Evolutionary conservation across 1,140 invertebrate genomes (phyloP).

Genomic region (Telenomus remus): DNA sequence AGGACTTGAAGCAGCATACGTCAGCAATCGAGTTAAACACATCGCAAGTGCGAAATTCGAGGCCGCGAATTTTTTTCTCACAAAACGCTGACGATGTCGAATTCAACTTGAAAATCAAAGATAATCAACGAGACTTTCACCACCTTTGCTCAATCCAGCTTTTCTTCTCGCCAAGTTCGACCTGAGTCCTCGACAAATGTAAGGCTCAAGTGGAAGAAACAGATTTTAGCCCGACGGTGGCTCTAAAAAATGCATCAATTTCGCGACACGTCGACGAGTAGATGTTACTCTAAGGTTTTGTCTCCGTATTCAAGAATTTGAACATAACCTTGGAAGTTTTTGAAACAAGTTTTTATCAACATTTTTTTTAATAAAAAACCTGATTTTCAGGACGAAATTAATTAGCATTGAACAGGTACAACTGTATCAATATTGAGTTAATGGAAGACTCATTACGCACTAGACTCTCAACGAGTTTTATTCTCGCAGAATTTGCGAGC

Average conservation of each 20-base stretch:
- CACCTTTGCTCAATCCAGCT: conserved; percentile 47
- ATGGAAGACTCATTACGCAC: no score
- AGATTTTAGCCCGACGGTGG: conserved; percentile 16
- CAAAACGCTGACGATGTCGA: conserved; percentile 48
- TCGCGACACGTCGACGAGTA: not conserved
- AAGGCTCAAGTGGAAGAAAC: conserved; percentile 36
- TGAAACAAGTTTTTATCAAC: no score
- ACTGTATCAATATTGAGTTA: no score
- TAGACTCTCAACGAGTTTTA: not conserved
- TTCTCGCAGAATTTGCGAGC: conserved; percentile 1
- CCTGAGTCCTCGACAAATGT: conserved; percentile 55
- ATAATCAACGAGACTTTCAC: conserved; percentile 64
- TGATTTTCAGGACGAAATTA: no score
- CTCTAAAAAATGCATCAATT: conserved; percentile 40
- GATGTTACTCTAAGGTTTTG: no score
- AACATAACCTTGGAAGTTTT: no score
- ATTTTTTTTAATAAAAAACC: no score
- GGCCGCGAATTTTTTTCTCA: conserved; percentile 27
- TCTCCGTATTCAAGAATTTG: no score
- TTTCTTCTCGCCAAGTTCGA: conserved; percentile 60
- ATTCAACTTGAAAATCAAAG: conserved; percentile 63
- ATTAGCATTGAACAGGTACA: no score
- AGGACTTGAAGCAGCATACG: conserved; percentile 29
- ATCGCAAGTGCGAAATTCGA: conserved; percentile 20
- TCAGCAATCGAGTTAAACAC: conserved; percentile 53